Conservation (phyloP, 2,888 invertebrate species). For the Empis stercorea region DNA sequence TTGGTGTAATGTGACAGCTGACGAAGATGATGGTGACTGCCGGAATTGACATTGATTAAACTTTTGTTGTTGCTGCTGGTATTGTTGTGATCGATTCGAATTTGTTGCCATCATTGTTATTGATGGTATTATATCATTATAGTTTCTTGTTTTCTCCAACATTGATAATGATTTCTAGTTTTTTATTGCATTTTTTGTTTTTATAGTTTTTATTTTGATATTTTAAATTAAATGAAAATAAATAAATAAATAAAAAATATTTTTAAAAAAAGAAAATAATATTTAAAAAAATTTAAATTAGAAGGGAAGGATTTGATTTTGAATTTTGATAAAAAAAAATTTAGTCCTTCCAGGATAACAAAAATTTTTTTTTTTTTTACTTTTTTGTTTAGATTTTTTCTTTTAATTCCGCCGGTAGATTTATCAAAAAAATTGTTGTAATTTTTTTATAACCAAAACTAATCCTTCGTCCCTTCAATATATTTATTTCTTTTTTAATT, state of each 20-base stretch:
- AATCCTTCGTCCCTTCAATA: conserved; percentile 29
- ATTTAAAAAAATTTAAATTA: conserved; percentile 15
- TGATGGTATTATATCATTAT: conserved; percentile 15
- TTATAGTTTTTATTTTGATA: no score
- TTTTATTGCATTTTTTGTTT: no score
- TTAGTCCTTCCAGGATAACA: conserved; percentile 10
- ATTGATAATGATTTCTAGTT: no score
- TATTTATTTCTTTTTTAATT: conserved; percentile 8
- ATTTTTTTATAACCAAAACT: conserved; percentile 12
- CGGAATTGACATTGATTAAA: not conserved
- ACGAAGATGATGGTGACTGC: conserved; percentile 17
- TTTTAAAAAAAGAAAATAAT: not conserved
- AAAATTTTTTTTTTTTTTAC: conserved; percentile 36
- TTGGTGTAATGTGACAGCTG: conserved; percentile 6
- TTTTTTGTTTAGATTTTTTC: conserved; percentile 39
- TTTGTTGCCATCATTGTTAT: conserved; percentile 1
- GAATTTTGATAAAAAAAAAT: conserved; percentile 12
- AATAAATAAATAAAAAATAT: no score
- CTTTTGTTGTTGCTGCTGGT: not conserved
- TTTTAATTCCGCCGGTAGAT: conserved; percentile 34
- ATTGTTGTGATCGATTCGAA: not conserved
- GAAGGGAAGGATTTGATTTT: conserved; percentile 27
- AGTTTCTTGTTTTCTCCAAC: no score
- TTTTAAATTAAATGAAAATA: no score
- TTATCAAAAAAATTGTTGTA: no score